A percentile compares a stretch with the other conserved stretches of the same genome.
These are phyloP conservation scores for Peromyscus attwateri DNA, from an alignment of 2,797 vertebrate species.

Conservation along the genomic window DNA sequence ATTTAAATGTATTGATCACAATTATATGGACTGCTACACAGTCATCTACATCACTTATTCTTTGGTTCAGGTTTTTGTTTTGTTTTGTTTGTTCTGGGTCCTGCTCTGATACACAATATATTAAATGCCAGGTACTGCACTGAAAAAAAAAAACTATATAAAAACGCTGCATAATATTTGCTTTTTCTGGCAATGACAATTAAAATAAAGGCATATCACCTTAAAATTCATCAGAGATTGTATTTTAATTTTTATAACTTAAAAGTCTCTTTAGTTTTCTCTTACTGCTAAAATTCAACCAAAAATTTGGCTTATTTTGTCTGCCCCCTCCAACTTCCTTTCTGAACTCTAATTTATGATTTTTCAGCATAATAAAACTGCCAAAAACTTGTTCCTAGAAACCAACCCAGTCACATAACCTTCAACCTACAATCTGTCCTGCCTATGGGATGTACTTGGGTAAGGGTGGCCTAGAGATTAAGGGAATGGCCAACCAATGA, in stretches of 20 bases:
- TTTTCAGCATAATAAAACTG: not conserved
- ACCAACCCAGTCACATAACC: not conserved
- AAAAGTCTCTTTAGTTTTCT: not conserved
- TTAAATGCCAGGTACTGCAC: not conserved
- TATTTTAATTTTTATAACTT: not conserved
- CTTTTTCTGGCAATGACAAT: not conserved
- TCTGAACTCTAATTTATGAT: not conserved
- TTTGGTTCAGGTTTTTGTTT: not conserved
- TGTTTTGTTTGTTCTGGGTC: not conserved
- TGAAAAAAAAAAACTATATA: not conserved
- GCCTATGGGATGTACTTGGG: not conserved
- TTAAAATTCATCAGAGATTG: conserved; percentile 5
- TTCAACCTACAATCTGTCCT: not conserved
- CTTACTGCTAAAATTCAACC: not conserved
- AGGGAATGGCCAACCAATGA: not conserved
- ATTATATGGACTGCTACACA: not conserved
- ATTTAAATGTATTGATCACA: not conserved
- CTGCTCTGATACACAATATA: not conserved
- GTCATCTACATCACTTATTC: not conserved
- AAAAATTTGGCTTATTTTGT: not conserved
- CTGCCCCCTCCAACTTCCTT: not conserved
- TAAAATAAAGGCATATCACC: not conserved
- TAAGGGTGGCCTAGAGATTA: not conserved
- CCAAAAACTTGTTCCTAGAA: not conserved
- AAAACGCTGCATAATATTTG: not conserved